phyloP scores from a whole-genome alignment of 2,797 vertebrate species.

The Helarctos malayanus region DNA sequence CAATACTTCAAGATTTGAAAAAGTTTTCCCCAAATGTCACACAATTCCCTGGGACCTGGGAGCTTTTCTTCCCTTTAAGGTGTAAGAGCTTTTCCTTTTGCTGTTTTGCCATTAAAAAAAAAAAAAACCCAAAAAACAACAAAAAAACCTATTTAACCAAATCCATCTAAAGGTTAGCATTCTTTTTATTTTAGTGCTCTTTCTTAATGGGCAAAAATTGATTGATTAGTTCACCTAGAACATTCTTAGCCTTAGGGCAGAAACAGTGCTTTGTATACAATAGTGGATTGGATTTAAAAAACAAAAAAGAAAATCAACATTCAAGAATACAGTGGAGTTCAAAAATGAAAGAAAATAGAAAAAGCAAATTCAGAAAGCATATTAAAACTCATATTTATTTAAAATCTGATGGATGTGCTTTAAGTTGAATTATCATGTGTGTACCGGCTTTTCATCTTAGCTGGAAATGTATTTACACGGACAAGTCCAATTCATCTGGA shows the following conservation, averaged over 20 bases:
- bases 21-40: constrained; percentile 68
- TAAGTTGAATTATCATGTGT: constrained; percentile 82
- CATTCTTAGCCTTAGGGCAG: constrained; percentile 75
- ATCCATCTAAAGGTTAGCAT: constrained; percentile 81
- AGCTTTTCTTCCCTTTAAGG: constrained; percentile 75
- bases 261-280: constrained; percentile 73
- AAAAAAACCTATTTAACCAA: constrained; percentile 55
- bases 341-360: constrained; percentile 80
- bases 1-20: constrained; percentile 75
- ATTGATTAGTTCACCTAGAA: constrained; percentile 83
- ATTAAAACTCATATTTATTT: constrained; percentile 81
- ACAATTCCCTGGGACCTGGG: constrained; percentile 66
- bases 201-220: constrained; percentile 64
- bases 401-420: constrained; percentile 81
- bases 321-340: constrained; percentile 73
- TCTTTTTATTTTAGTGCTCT: constrained; percentile 69
- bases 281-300: constrained; percentile 73
- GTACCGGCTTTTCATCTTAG: constrained; percentile 80
- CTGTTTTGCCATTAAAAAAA: constrained; percentile 33
- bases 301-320: constrained; percentile 68
- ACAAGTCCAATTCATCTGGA: constrained; percentile 81
- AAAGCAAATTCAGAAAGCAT: constrained; percentile 53
- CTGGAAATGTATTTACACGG: constrained; percentile 81
- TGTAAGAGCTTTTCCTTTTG: constrained; percentile 52
- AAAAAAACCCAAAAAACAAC: background rate